A percentile compares a stretch with the other conserved stretches of the same genome.
Conservation (phyloP, 1,140 invertebrate genomes). For the Globodera rostochiensis region DNA sequence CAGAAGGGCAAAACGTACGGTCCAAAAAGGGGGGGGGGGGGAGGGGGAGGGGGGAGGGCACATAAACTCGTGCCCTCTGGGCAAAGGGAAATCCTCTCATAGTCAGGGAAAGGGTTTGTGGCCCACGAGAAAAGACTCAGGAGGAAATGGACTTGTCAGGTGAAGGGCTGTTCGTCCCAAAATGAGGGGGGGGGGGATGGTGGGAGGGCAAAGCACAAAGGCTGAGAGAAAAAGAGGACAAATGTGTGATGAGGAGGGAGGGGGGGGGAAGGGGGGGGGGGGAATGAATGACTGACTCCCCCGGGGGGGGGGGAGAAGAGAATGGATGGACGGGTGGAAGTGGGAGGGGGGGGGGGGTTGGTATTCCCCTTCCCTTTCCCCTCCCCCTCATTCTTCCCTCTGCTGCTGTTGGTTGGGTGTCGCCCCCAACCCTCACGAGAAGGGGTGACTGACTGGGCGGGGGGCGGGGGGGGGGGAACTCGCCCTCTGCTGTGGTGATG, state of each 20-base stretch:
- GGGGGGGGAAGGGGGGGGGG: neutral
- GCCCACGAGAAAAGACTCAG: neutral
- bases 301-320: neutral
- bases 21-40: neutral
- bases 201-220: constrained; percentile 11
- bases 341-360: neutral
- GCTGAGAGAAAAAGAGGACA: neutral
- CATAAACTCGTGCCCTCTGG: too few species aligned
- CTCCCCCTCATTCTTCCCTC: too few species aligned
- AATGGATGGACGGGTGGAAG: neutral
- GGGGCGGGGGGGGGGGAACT: too few species aligned
- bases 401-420: too few species aligned
- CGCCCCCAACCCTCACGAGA: too few species aligned
- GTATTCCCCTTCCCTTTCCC: too few species aligned
- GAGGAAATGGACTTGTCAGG: neutral
- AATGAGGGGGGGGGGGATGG: neutral
- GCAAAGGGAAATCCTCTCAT: too few species aligned
- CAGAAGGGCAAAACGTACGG: neutral
- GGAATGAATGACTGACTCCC: constrained; percentile 4
- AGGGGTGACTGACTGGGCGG: too few species aligned
- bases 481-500: neutral
- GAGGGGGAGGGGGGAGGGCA: too few species aligned
- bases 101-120: neutral
- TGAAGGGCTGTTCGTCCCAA: neutral
- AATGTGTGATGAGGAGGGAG: neutral